These are phyloP conservation scores for Lagorchestes hirsutus DNA, from an alignment of 2,797 vertebrate genomes.

Conservation along the genomic window DNA sequence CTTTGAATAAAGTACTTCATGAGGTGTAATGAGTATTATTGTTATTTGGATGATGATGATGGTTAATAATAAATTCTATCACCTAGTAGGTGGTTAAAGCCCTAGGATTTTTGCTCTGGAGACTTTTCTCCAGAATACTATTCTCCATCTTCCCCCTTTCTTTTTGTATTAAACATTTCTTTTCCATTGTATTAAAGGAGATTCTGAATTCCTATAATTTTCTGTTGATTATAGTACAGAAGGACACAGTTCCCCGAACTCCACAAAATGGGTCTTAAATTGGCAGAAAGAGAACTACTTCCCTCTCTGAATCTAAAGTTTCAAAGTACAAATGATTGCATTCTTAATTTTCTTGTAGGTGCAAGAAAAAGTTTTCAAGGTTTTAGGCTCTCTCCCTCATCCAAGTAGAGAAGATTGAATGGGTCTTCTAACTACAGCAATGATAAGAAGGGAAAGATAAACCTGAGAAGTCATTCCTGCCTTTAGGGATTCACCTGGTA, in stretches of 20 bases:
- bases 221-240: not conserved
- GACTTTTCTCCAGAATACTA: not conserved
- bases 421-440: constrained; percentile 63
- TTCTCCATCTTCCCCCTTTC: not conserved
- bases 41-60: not conserved
- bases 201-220: not conserved
- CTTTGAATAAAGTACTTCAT: not conserved
- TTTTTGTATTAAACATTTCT: not conserved
- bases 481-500: constrained; percentile 79
- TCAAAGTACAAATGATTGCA: not conserved
- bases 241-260: not conserved
- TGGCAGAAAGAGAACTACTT: not conserved
- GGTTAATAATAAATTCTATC: too few relatives aligned
- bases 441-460: constrained; percentile 79
- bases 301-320: not conserved
- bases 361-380: constrained; percentile 59
- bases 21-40: not conserved
- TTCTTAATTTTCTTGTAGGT: constrained; percentile 35
- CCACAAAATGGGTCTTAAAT: not conserved
- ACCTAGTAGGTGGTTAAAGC: not conserved
- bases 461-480: constrained; percentile 76
- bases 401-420: constrained; percentile 67
- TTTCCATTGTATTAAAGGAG: not conserved
- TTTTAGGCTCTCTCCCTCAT: constrained; percentile 31
- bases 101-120: not conserved